Evolutionary conservation across 2,113 vertebrate genomes (phyloP).

Genomic region (Sphaerodactylus townsendi): DNA sequence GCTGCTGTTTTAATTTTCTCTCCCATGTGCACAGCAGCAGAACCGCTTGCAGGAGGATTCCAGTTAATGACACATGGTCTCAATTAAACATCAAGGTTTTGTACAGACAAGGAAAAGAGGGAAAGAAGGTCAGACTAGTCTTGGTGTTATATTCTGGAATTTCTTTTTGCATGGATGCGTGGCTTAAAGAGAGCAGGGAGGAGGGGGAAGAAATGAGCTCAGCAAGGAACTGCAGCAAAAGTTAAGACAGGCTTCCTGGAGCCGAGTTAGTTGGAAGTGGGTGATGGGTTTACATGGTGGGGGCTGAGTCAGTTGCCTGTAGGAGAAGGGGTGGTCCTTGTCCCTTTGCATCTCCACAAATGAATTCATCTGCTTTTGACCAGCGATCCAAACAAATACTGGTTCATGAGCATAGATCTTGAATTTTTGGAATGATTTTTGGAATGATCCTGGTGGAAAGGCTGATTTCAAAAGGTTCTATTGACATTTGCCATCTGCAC

Average conservation of each 20-base stretch:
- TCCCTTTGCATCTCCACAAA: neutral
- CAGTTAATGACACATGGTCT: neutral
- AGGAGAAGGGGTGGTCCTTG: neutral
- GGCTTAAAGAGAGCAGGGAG: neutral
- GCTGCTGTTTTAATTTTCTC: neutral
- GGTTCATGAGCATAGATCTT: neutral
- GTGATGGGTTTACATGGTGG: neutral
- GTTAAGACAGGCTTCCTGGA: neutral
- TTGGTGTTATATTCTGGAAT: neutral
- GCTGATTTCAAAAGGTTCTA: neutral
- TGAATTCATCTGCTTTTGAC: neutral
- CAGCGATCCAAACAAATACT: neutral
- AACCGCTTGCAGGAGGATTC: neutral
- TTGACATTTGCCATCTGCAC: neutral
- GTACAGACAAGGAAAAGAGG: neutral
- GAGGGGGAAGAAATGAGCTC: neutral
- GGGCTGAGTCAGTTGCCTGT: neutral
- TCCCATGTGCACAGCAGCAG: neutral
- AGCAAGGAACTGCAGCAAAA: neutral
- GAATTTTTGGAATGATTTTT: neutral
- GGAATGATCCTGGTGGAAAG: neutral
- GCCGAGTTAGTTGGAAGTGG: neutral
- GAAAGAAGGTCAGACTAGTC: neutral
- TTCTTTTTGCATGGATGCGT: neutral
- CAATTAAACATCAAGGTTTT: conserved; percentile 5